phyloP scores from a whole-genome alignment of 1,140 invertebrate species.

The Episyrphus balteatus region DNA sequence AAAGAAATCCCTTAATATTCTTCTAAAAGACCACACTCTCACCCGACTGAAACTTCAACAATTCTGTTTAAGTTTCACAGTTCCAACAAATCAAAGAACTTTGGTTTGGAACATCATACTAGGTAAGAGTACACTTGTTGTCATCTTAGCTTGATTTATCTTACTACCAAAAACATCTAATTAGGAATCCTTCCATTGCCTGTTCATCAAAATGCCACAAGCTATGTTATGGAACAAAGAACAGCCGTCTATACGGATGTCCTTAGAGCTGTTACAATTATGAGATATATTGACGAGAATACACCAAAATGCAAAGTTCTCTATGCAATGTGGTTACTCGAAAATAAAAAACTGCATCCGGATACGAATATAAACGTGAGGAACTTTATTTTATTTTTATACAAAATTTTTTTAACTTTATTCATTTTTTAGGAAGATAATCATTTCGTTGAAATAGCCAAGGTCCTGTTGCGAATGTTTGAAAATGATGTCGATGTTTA shows the following conservation, averaged over 20 bases:
- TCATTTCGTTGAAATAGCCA: constrained; percentile 52
- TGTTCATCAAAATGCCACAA: constrained; percentile 58
- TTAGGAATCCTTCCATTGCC: constrained; percentile 34
- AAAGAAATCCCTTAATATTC: constrained; percentile 83
- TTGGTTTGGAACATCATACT: constrained; percentile 78
- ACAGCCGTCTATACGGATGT: constrained; percentile 64
- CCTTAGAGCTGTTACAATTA: constrained; percentile 53
- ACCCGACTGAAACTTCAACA: constrained; percentile 72
- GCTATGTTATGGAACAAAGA: constrained; percentile 60
- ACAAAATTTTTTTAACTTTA: constrained; percentile 1
- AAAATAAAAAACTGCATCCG: constrained; percentile 51
- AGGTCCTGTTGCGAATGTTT: constrained; percentile 54
- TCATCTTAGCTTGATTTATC: constrained; percentile 8
- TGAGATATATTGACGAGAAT: constrained; percentile 45
- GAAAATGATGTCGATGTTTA: constrained; percentile 63
- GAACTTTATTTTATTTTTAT: neutral
- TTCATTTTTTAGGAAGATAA: constrained; percentile 38
- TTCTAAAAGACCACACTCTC: constrained; percentile 75
- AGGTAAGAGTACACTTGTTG: constrained; percentile 35
- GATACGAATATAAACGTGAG: constrained; percentile 36
- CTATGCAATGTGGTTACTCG: constrained; percentile 65
- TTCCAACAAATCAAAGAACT: constrained; percentile 68
- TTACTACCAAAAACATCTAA: constrained; percentile 1
- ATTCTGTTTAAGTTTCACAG: constrained; percentile 71
- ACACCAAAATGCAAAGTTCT: constrained; percentile 50